Conservation (phyloP, 2,888 invertebrate genomes). For the Apodemia mormo region DNA sequence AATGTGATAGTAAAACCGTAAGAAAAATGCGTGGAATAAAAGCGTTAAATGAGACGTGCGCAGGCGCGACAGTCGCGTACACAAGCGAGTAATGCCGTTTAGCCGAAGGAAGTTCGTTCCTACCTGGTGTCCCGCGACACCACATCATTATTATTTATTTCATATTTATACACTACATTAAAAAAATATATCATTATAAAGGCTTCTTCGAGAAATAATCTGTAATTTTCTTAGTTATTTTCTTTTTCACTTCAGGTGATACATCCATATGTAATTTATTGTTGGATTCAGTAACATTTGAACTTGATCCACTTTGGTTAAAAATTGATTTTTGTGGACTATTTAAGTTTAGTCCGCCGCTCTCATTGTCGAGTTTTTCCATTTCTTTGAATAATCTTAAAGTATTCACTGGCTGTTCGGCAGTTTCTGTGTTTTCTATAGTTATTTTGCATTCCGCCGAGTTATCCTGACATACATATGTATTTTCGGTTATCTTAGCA, state of each 20-base stretch:
- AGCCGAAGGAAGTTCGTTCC: too few relatives aligned
- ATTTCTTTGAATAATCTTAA: constrained; percentile 51
- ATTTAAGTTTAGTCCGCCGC: constrained; percentile 50
- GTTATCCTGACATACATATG: not conserved
- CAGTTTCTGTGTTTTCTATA: not conserved
- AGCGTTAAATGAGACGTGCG: too few relatives aligned
- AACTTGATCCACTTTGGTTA: constrained; percentile 34
- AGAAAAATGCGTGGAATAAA: too few relatives aligned
- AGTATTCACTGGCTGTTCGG: constrained; percentile 21
- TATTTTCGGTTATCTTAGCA: not conserved
- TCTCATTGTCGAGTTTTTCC: constrained; percentile 53
- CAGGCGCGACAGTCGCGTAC: too few relatives aligned
- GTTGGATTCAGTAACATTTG: constrained; percentile 29
- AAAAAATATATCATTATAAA: too few relatives aligned
- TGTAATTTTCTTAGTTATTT: constrained; percentile 63
- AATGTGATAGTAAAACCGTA: too few relatives aligned
- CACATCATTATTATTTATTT: too few relatives aligned
- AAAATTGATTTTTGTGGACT: constrained; percentile 45
- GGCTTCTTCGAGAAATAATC: constrained; percentile 68
- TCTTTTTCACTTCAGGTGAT: constrained; percentile 56
- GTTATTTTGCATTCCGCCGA: not conserved
- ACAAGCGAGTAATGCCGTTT: too few relatives aligned
- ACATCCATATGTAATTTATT: constrained; percentile 44
- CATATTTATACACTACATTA: too few relatives aligned
- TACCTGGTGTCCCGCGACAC: too few relatives aligned